A percentile compares a stretch with the other conserved stretches of the same genome.
Conservation (phyloP, 2,888 invertebrate genomes). For the Drosophila ustulata region DNA sequence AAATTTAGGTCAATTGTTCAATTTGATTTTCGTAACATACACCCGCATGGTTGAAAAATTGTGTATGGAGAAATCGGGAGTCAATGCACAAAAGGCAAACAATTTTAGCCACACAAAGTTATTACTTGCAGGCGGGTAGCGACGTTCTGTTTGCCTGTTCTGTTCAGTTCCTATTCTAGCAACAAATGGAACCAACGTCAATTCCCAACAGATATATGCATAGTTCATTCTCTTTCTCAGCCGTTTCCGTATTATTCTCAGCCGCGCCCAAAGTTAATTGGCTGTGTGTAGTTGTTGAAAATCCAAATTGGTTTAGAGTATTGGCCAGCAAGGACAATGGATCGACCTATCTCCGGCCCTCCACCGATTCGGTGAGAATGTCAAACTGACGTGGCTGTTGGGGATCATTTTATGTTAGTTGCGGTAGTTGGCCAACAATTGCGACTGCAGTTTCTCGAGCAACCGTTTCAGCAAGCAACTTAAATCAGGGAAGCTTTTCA, state of each 20-base stretch:
- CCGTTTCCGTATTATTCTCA: conserved; percentile 50
- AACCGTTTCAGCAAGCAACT: conserved; percentile 4
- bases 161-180: conserved; percentile 15
- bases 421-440: conserved; percentile 5
- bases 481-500: conserved; percentile 5
- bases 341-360: background rate
- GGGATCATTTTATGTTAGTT: background rate
- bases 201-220: conserved; percentile 40
- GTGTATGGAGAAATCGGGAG: conserved; percentile 2
- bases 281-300: conserved; percentile 65
- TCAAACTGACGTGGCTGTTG: conserved; percentile 62
- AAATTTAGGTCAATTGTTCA: conserved; percentile 20
- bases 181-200: conserved; percentile 58
- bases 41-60: conserved; percentile 37
- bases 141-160: background rate
- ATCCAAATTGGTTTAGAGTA: conserved; percentile 61
- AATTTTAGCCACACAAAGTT: conserved; percentile 14
- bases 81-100: conserved; percentile 30
- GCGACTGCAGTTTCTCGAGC: conserved; percentile 42
- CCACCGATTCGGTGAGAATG: conserved; percentile 41
- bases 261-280: conserved; percentile 70
- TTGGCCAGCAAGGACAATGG: conserved; percentile 52
- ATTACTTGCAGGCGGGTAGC: conserved; percentile 35
- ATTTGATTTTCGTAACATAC: conserved; percentile 14
- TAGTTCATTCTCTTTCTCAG: conserved; percentile 2